Evolutionary conservation across 53 echinoderm and acorn worm genomes (phyloP).

Genomic region (Stichopus horrens): DNA sequence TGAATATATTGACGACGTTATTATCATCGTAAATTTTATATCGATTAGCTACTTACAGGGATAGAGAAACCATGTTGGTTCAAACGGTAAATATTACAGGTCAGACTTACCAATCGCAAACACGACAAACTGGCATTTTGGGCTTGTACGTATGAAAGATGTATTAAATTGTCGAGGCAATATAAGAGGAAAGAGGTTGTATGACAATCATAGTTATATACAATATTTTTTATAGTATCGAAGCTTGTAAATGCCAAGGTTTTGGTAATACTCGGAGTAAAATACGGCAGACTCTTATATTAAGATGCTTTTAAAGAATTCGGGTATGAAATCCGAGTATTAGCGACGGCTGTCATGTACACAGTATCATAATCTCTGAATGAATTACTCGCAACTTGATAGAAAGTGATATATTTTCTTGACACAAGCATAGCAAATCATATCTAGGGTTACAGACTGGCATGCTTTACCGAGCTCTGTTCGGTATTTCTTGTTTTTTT

Average conservation of each 20-base stretch:
- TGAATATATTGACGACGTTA: too few species aligned
- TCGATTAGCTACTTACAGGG: too few species aligned
- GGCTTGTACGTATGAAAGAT: too few species aligned
- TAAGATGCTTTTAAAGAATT: slow-evolving; percentile 6
- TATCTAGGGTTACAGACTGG: too few species aligned
- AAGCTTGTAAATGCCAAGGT: neutral
- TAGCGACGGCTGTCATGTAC: neutral
- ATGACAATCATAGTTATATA: neutral
- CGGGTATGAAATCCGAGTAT: neutral
- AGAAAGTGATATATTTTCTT: neutral
- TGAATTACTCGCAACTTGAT: slow-evolving; percentile 2
- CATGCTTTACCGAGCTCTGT: too few species aligned
- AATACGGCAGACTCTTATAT: neutral
- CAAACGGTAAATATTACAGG: too few species aligned
- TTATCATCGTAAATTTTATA: too few species aligned
- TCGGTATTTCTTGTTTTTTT: too few species aligned
- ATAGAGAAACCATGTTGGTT: too few species aligned
- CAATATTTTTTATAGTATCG: neutral
- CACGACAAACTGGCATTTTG: too few species aligned
- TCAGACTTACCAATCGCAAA: too few species aligned
- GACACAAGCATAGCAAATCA: too few species aligned
- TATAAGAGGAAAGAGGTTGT: neutral
- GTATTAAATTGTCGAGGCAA: neutral
- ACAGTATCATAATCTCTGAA: neutral
- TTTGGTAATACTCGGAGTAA: neutral